Evolutionary conservation across 2,113 vertebrate genomes (phyloP).

Genomic region (Naja naja): DNA sequence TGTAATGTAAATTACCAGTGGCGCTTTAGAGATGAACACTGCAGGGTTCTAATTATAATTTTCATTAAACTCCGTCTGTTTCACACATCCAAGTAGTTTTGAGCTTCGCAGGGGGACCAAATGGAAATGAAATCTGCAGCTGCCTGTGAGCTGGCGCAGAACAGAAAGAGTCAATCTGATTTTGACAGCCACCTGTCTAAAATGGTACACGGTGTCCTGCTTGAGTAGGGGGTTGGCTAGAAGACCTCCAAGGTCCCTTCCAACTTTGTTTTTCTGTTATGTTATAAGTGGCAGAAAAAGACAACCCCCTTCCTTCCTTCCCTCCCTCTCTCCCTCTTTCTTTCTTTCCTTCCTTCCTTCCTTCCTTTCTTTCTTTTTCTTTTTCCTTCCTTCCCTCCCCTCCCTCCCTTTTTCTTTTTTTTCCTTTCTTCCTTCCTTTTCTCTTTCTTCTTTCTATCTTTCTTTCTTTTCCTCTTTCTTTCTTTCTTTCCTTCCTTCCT

Average conservation of each 20-base stretch:
- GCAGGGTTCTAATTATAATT: slow-evolving; percentile 69
- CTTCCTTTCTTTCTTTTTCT: too few relatives aligned
- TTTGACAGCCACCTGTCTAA: neutral
- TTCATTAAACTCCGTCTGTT: slow-evolving; percentile 72
- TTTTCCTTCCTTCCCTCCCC: too few relatives aligned
- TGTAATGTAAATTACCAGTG: slow-evolving; percentile 65
- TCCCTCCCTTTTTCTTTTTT: too few relatives aligned
- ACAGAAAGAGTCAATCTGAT: slow-evolving; percentile 29
- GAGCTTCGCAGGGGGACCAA: slow-evolving; percentile 54
- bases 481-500: too few relatives aligned
- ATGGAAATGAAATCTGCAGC: slow-evolving; percentile 57
- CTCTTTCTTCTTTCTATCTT: too few relatives aligned
- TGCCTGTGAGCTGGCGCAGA: slow-evolving; percentile 23
- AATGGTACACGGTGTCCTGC: neutral
- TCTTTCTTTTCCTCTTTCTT: too few relatives aligned
- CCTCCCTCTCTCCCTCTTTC: too few relatives aligned
- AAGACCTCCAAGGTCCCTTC: neutral
- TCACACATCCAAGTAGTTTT: slow-evolving; percentile 61
- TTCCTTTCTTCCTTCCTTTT: too few relatives aligned
- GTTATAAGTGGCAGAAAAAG: slow-evolving; percentile 42
- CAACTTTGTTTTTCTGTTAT: neutral
- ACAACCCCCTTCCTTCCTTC: neutral
- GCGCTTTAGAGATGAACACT: slow-evolving; percentile 55
- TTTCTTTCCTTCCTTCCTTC: too few relatives aligned
- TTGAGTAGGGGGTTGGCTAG: neutral